Evolutionary conservation across 2,113 vertebrate genomes (phyloP), one percentile per base, ranked within the genome.

Genomic region (Vidua macroura): DNA sequence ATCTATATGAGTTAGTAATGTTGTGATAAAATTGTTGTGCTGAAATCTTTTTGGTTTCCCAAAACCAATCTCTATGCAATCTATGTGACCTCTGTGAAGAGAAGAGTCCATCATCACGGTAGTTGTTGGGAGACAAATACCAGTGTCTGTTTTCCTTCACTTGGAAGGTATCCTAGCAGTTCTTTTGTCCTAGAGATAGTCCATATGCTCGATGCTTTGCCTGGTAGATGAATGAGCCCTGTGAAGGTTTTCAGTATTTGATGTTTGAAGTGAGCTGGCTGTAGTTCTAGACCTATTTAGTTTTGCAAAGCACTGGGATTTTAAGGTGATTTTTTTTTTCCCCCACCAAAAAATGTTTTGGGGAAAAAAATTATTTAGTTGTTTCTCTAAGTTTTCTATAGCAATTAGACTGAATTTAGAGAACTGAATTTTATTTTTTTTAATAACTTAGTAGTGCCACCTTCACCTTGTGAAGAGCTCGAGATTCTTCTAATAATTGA

Each of bases 51-150:
- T 63, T 75, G 80, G 69, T 95, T 96, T 96, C 91, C 82, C 88
- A 85, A 96, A 93, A 79, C 87, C 72, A 90, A 90, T 87, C 81
- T 75, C 84, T 92, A 9, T 92, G 95, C 88, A 94, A 89, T 95
- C 86, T 95, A 6, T 94, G 89, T 95, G 90, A 94, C 90, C 52
- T 69, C 78, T 93, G 6, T 90, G 96, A 86, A 90, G 92, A 91
- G 85, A 94, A 95, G 94, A 91, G 82, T 77, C 92, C 90, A 55
- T 88, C 94, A 77, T 55, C 87, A 80, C 79, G 31, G 66, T 96
- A 97, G 81, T 92, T 96, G 82, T 91, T 93, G 90, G 94, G 96
- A 96, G 92, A 95, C 82, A 92, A 86, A 86, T 94, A 16, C 90
- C 82, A 87, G 68, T 94, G 94, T 95, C 74, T 94, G 68, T 95